Evolutionary conservation across 2,888 invertebrate species (phyloP).

Genomic region (Pammene aurita): DNA sequence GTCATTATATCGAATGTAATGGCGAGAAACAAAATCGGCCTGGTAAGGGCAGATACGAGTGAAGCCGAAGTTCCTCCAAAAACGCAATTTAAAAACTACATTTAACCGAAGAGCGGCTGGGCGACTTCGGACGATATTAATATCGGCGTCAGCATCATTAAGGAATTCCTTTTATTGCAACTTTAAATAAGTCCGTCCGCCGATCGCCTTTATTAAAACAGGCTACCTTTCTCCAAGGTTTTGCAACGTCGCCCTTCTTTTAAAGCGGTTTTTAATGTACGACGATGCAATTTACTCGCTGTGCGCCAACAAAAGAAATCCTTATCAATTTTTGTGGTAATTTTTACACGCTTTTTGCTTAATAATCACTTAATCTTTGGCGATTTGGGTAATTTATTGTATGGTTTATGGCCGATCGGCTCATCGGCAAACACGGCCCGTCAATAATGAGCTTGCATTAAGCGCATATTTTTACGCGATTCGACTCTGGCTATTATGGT

Average conservation of each 20-base stretch:
- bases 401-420: slow-evolving; percentile 50
- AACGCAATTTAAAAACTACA: slow-evolving; percentile 80
- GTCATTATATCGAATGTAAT: slow-evolving; percentile 43
- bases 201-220: slow-evolving; percentile 74
- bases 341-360: slow-evolving; percentile 61
- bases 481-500: slow-evolving; percentile 50
- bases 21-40: slow-evolving; percentile 48
- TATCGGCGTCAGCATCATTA: slow-evolving; percentile 80
- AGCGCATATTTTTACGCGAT: slow-evolving; percentile 55
- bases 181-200: slow-evolving; percentile 78
- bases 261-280: slow-evolving; percentile 60
- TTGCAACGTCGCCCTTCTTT: slow-evolving; percentile 76
- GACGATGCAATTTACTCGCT: slow-evolving; percentile 58
- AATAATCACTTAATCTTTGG: slow-evolving; percentile 71
- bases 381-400: slow-evolving; percentile 62
- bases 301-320: slow-evolving; percentile 66
- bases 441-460: slow-evolving; percentile 60
- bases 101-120: slow-evolving; percentile 66
- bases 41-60: slow-evolving; percentile 48
- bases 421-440: slow-evolving; percentile 57
- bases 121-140: slow-evolving; percentile 75
- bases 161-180: slow-evolving; percentile 82
- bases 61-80: slow-evolving; percentile 56
- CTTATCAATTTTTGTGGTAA: slow-evolving; percentile 65
- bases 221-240: slow-evolving; percentile 80